These are phyloP conservation scores for Empis stercorea DNA, from an alignment of 2,888 invertebrate species.

Conservation along the genomic window DNA sequence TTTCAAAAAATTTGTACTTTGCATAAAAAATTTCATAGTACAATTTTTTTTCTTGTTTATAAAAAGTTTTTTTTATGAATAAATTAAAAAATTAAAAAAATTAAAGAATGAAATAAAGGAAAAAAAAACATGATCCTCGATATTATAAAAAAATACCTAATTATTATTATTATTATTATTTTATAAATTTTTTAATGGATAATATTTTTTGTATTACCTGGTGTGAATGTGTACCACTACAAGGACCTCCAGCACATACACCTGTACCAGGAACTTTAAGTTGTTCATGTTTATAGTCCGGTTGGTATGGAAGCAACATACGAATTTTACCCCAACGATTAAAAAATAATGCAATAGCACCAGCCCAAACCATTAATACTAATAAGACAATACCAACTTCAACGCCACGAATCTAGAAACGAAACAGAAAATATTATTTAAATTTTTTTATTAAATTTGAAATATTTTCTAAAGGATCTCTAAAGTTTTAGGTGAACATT, in stretches of 20 bases:
- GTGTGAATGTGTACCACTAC: conserved; percentile 44
- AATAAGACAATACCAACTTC: conserved; percentile 80
- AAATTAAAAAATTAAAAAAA: too few species aligned
- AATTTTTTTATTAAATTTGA: too few species aligned
- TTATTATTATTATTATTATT: neutral
- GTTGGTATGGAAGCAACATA: conserved; percentile 83
- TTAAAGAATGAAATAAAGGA: too few species aligned
- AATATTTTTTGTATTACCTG: conserved; percentile 29
- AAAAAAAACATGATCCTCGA: neutral
- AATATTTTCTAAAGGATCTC: too few species aligned
- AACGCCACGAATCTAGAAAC: conserved; percentile 65
- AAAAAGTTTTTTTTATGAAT: too few species aligned
- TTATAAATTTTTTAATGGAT: neutral
- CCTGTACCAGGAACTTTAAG: conserved; percentile 66
- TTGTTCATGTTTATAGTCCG: conserved; percentile 80
- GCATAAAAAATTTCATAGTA: too few species aligned
- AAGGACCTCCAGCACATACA: conserved; percentile 49
- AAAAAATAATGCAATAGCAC: conserved; percentile 76
- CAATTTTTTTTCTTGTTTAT: too few species aligned
- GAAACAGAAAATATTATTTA: too few species aligned
- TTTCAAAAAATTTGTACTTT: too few species aligned
- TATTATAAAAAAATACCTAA: too few species aligned
- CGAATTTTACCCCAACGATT: conserved; percentile 83
- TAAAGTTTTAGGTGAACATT: too few species aligned
- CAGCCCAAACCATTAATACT: conserved; percentile 72